Evolutionary conservation across 2,113 vertebrate species (phyloP).

Genomic region (Acanthisitta chloris): DNA sequence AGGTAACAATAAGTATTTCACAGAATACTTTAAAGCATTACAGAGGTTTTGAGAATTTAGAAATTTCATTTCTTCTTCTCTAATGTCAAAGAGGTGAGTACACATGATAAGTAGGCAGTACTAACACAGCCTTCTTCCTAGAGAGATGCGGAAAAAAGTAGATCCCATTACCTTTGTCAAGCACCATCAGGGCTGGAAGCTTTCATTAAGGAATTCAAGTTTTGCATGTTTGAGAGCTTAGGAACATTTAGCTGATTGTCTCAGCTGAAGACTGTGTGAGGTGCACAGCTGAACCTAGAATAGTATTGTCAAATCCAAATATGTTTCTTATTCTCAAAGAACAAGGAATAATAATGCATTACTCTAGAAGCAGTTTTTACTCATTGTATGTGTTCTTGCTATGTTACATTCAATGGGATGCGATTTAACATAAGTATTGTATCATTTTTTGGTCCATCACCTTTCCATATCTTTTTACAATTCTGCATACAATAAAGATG

Average conservation of each 20-base stretch:
- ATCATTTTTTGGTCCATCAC: background rate
- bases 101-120: background rate
- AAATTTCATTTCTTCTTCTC: background rate
- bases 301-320: background rate
- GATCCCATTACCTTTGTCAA: background rate
- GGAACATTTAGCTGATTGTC: background rate
- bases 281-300: background rate
- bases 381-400: background rate
- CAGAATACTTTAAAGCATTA: background rate
- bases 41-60: background rate
- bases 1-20: background rate
- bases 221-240: background rate
- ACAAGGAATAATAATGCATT: background rate
- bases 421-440: background rate
- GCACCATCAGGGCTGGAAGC: background rate
- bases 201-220: background rate
- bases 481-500: background rate
- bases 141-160: background rate
- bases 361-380: background rate
- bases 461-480: background rate
- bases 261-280: background rate
- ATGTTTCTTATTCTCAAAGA: background rate
- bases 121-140: background rate
- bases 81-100: background rate
- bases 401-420: background rate